phyloP scores from a whole-genome alignment of 2,888 invertebrate genomes.

The Gryllus longicercus region DNA sequence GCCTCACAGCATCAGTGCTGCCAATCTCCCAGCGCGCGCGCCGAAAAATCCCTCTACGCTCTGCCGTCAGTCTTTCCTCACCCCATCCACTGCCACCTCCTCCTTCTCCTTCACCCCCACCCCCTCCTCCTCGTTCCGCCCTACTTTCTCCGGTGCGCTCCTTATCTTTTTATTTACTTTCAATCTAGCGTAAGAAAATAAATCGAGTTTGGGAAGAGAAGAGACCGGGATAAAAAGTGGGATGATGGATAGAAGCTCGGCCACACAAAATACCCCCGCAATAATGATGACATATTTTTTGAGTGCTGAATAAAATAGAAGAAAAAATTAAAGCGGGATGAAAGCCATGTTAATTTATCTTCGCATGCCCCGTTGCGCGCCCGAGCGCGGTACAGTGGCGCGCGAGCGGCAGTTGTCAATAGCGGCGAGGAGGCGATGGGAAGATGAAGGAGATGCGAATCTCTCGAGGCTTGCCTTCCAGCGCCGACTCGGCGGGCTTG shows the following conservation, averaged over 20 bases:
- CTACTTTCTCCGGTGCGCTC: neutral
- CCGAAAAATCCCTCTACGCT: neutral
- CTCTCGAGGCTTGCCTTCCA: too few relatives aligned
- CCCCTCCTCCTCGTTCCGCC: neutral
- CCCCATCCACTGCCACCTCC: neutral
- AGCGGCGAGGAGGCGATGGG: too few relatives aligned
- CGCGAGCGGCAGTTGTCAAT: too few relatives aligned
- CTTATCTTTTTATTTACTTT: slow-evolving; percentile 17
- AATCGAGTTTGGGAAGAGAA: slow-evolving; percentile 1
- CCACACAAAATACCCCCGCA: neutral
- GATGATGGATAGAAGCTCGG: neutral
- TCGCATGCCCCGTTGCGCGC: neutral
- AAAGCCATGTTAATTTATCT: neutral
- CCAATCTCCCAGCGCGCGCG: neutral
- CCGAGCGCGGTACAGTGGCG: too few relatives aligned
- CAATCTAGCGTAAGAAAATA: slow-evolving; percentile 1
- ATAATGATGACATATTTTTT: neutral
- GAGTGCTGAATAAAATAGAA: neutral
- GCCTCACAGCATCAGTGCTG: neutral
- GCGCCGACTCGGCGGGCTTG: too few relatives aligned
- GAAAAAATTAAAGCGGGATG: neutral
- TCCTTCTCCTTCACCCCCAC: neutral
- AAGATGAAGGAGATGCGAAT: too few relatives aligned
- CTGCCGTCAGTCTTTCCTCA: neutral
- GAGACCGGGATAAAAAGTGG: neutral